Evolutionary conservation across 2,113 vertebrate genomes (phyloP).

Genomic region (Butorides virescens): DNA sequence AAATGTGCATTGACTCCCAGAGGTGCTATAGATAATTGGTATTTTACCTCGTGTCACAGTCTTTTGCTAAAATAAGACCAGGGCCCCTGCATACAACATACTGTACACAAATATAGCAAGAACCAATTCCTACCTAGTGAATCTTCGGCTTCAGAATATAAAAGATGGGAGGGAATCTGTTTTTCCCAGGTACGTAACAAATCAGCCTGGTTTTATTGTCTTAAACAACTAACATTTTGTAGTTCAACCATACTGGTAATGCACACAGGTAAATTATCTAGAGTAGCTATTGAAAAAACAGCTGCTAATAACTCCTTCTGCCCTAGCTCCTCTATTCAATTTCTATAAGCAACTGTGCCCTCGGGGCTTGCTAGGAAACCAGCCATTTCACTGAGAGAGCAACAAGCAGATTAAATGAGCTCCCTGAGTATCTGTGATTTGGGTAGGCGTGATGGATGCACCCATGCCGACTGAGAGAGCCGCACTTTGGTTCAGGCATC

Average conservation of each 20-base stretch:
- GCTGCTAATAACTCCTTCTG: background rate
- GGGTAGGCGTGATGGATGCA: background rate
- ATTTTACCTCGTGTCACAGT: background rate
- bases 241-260: background rate
- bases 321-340: background rate
- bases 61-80: background rate
- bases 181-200: background rate
- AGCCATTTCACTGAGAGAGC: background rate
- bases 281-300: background rate
- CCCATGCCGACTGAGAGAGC: background rate
- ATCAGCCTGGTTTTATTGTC: background rate
- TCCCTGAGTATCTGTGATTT: background rate
- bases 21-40: background rate
- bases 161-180: background rate
- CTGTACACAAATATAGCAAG: background rate
- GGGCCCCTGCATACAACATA: background rate
- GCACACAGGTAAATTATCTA: background rate
- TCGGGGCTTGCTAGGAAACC: background rate
- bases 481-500: background rate
- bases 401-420: background rate
- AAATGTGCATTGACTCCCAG: background rate
- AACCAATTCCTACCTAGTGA: background rate
- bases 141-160: background rate
- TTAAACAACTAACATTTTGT: background rate
- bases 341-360: background rate